Evolutionary conservation across 2,888 invertebrate species (phyloP), one percentile per base, ranked within the genome.

Genomic region (Selenia dentaria): DNA sequence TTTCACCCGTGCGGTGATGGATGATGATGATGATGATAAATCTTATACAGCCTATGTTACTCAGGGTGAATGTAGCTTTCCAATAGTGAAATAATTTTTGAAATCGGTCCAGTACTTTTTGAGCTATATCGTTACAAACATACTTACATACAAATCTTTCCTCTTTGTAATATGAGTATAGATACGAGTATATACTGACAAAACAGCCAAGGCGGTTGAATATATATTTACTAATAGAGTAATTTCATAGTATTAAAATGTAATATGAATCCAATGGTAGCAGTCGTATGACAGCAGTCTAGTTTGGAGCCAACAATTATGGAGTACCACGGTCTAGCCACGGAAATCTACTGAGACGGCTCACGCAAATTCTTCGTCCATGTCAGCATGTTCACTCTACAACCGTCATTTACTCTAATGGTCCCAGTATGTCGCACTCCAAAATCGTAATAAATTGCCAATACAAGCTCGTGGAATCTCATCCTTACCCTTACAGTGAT

Each of bases 361-460:
- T 64, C 63, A 66, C 64, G 63, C 58, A 64, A 68, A 68, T 59
- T 70, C 70, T 66, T 64, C 69, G 67, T 61, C 67, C 62, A 60
- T 69, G 74, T 80, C 76, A 76, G 77, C 69, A 59, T 58, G 64
- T 59, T 59, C 59, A 53, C 65, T 70, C 67, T 24, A 37, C 62
- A 62, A 72, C 70, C 76, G 67, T 74, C 69, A 80, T 83, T 82
- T 80, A 59, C 72, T 76, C 71, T 83, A 82, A 83, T 79, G 77
- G 75, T 70, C 70, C 67, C 64, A 6, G 33, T 56, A 48, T 42
- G 45, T 45, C 49, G 49, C 31, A 42, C 46, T 42, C 44, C 46
- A 42, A 58, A 57, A 65, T 61, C 36, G 47, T 39, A 36, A 46
- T 54, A 55, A 56, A 47, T 51, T 41, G 31, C 40, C 36, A 25